Conservation (phyloP, 2,113 vertebrate genomes). For the rat (Rattus norvegicus) region DNA sequence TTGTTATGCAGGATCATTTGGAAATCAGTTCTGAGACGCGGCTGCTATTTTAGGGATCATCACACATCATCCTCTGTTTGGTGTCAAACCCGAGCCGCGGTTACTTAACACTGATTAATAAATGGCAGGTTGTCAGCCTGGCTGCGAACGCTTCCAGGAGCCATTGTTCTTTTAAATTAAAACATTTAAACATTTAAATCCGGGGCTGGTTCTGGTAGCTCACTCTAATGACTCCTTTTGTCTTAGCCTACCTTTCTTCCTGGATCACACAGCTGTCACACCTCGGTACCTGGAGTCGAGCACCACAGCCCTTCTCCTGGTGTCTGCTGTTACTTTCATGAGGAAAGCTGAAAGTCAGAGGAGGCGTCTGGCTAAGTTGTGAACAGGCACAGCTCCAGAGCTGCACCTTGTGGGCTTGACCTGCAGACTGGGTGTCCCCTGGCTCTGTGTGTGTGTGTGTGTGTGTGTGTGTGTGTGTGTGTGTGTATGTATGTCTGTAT, state of each 20-base stretch:
- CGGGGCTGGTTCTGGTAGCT: slow-evolving; percentile 83
- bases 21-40: slow-evolving; percentile 10
- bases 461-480: no score
- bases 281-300: slow-evolving; percentile 77
- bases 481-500: no score
- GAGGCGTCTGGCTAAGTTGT: slow-evolving; percentile 69
- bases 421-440: background rate
- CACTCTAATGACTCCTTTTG: slow-evolving; percentile 87
- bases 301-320: slow-evolving; percentile 81
- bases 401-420: slow-evolving; percentile 8
- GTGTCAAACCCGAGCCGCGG: slow-evolving; percentile 75
- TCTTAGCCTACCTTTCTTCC: slow-evolving; percentile 80
- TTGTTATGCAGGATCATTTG: background rate
- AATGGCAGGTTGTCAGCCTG: slow-evolving; percentile 84
- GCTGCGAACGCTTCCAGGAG: slow-evolving; percentile 80
- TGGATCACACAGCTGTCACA: slow-evolving; percentile 84
- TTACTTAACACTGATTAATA: slow-evolving; percentile 76
- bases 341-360: slow-evolving; percentile 73
- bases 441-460: slow-evolving; percentile 27
- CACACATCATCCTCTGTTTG: slow-evolving; percentile 76
- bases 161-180: slow-evolving; percentile 88
- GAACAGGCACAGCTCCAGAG: slow-evolving; percentile 66
- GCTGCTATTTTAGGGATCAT: slow-evolving; percentile 74
- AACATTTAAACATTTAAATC: slow-evolving; percentile 89
- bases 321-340: slow-evolving; percentile 79